Percentiles rank a stretch among this genome's conserved stretches.
Evolutionary conservation across 2,797 vertebrate species (phyloP).

Genomic region (Sebastiscus tertius): DNA sequence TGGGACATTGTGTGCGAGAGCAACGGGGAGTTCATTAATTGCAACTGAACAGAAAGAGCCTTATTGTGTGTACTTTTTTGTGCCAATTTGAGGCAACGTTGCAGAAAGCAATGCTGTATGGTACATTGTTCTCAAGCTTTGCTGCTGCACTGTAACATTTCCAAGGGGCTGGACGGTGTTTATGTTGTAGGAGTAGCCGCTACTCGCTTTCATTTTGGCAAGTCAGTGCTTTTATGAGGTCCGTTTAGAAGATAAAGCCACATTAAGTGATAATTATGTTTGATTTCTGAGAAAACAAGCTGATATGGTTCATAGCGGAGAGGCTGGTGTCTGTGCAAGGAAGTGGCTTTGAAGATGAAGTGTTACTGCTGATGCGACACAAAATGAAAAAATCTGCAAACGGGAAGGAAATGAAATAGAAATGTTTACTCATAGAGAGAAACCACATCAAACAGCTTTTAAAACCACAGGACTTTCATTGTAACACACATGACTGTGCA

Average conservation of each 20-base stretch:
- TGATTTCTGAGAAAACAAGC: background rate
- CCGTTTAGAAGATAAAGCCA: background rate
- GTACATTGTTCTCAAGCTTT: background rate
- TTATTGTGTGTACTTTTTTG: background rate
- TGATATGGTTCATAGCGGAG: background rate
- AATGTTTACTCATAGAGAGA: background rate
- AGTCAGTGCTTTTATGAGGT: background rate
- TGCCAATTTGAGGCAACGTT: background rate
- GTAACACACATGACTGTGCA: background rate
- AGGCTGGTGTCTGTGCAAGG: background rate
- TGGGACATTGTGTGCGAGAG: background rate
- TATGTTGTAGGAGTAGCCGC: background rate
- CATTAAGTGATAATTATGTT: background rate
- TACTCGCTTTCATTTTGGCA: background rate
- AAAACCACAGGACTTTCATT: background rate
- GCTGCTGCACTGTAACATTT: background rate
- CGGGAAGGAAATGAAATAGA: background rate
- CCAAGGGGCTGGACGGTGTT: background rate
- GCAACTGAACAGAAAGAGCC: slow-evolving; percentile 15
- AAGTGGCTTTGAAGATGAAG: background rate
- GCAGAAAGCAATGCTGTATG: background rate
- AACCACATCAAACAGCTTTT: background rate
- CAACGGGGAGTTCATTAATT: background rate
- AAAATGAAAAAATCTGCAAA: background rate
- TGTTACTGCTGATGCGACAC: background rate